Evolutionary conservation across 2,888 invertebrate genomes (phyloP).

Genomic region (Drosophila longiperda): DNA sequence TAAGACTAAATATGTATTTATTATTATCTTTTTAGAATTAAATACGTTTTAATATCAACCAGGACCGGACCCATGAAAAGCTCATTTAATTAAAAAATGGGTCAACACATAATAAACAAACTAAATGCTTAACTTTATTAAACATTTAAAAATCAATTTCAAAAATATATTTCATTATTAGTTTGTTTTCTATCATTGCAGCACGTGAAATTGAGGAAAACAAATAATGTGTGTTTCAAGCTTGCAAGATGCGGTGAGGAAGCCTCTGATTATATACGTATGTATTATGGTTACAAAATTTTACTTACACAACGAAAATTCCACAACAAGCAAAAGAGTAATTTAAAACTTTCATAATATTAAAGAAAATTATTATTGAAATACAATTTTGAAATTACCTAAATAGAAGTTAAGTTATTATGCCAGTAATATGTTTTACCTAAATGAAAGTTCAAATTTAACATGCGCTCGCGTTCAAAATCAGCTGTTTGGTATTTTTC

Average conservation of each 20-base stretch:
- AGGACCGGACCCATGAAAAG: too few species aligned
- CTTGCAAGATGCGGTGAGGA: constrained; percentile 22
- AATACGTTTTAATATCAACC: neutral
- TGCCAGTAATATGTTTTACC: neutral
- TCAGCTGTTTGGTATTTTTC: constrained; percentile 33
- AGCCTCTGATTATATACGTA: neutral
- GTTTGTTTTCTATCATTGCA: constrained; percentile 12
- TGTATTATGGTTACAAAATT: neutral
- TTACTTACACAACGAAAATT: neutral
- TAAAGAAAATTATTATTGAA: neutral
- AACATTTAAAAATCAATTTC: constrained; percentile 2
- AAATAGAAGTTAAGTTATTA: neutral
- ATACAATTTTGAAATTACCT: neutral
- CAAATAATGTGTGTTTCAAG: neutral
- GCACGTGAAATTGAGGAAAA: neutral
- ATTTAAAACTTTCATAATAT: too few species aligned
- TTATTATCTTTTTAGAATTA: neutral
- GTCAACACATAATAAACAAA: neutral
- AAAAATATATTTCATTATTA: neutral
- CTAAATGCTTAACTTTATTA: neutral
- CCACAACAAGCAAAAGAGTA: neutral
- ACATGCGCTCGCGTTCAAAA: constrained; percentile 14
- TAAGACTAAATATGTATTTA: neutral
- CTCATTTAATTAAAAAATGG: neutral
- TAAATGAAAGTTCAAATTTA: neutral